phyloP scores from a whole-genome alignment of 2,888 invertebrate species.

The Lasioglossum leucozonium region DNA sequence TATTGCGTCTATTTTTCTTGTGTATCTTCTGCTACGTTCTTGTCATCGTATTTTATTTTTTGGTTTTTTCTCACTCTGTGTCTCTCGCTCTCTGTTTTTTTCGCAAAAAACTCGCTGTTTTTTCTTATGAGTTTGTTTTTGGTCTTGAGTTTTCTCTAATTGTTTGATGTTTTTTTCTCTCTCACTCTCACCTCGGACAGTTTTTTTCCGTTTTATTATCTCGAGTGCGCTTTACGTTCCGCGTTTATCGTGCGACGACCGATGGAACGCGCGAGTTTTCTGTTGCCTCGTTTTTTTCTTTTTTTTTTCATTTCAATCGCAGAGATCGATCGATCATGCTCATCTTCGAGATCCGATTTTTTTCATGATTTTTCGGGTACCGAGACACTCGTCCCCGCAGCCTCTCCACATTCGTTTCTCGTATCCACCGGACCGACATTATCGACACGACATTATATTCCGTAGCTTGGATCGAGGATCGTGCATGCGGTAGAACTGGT shows the following conservation, averaged over 20 bases:
- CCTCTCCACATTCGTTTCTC: neutral
- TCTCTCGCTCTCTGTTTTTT: neutral
- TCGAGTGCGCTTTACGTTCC: conserved; percentile 44
- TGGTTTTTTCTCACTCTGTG: neutral
- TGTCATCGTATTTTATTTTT: conserved; percentile 37
- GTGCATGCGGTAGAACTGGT: conserved; percentile 36
- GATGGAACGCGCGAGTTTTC: conserved; percentile 8
- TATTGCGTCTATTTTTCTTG: neutral
- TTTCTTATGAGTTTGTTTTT: neutral
- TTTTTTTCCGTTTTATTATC: neutral
- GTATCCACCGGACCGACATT: neutral
- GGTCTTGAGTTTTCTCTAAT: neutral
- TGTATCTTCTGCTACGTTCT: conserved; percentile 9
- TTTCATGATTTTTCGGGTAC: neutral
- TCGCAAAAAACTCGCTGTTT: neutral
- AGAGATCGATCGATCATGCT: neutral
- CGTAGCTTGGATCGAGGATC: conserved; percentile 11
- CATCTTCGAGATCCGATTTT: neutral
- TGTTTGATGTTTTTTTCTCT: neutral
- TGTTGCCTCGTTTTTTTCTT: conserved; percentile 7
- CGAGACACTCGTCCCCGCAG: too few species aligned
- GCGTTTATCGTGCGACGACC: conserved; percentile 26
- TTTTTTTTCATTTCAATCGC: neutral
- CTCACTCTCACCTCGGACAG: neutral
- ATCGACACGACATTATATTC: neutral